Conservation (phyloP, 2,888 invertebrate species). For the Asteroscopus sphinx region DNA sequence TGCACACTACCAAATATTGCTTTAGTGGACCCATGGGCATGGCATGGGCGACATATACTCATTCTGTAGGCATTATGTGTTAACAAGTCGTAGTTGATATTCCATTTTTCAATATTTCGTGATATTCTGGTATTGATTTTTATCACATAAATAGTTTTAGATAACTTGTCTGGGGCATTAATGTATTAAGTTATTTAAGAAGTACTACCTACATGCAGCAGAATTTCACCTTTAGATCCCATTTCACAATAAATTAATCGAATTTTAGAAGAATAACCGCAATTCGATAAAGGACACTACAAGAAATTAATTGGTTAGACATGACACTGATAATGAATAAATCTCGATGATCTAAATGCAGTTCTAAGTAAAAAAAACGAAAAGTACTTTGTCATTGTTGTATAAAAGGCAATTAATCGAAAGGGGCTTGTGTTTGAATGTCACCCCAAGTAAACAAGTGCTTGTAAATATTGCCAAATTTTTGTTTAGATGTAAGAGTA, state of each 20-base stretch:
- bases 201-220: too few relatives aligned
- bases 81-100: not conserved
- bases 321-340: too few relatives aligned
- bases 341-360: too few relatives aligned
- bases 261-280: too few relatives aligned
- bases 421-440: not conserved
- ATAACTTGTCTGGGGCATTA: not conserved
- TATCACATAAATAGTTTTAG: not conserved
- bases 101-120: constrained; percentile 9
- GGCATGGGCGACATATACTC: not conserved
- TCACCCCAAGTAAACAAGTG: constrained; percentile 24
- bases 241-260: too few relatives aligned
- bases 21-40: constrained; percentile 10
- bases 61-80: not conserved
- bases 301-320: too few relatives aligned
- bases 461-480: constrained; percentile 63
- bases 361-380: too few relatives aligned
- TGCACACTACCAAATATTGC: constrained; percentile 33
- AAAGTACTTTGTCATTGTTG: too few relatives aligned
- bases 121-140: constrained; percentile 20
- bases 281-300: too few relatives aligned
- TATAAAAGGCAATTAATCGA: too few relatives aligned
- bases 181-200: too few relatives aligned
- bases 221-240: too few relatives aligned
- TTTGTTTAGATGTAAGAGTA: constrained; percentile 37